phyloP scores from a whole-genome alignment of 2,888 invertebrate species.

The Oscheius onirici region DNA sequence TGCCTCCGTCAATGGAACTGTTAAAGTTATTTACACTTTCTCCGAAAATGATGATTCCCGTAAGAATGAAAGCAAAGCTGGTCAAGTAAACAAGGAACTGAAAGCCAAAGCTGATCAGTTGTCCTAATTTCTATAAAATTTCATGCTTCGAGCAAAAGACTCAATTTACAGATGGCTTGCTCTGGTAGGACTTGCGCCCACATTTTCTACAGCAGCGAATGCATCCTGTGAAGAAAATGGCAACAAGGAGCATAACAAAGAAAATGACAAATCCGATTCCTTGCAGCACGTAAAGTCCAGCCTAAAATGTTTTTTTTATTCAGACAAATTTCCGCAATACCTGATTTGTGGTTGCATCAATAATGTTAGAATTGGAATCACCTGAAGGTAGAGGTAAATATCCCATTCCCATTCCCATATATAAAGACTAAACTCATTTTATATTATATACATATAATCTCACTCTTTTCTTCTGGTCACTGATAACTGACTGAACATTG shows the following conservation, averaged over 20 bases:
- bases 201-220: slow-evolving; percentile 1
- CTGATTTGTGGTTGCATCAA: neutral
- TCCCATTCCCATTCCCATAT: slow-evolving; percentile 6
- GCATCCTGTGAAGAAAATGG: slow-evolving; percentile 15
- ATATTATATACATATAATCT: neutral
- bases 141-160: neutral
- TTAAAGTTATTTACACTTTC: slow-evolving; percentile 1
- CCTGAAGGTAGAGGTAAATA: neutral
- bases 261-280: neutral
- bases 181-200: neutral
- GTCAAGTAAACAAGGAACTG: neutral
- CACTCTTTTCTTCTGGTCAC: neutral
- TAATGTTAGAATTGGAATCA: neutral
- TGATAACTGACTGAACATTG: neutral
- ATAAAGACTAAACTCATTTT: neutral
- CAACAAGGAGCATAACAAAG: neutral
- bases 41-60: slow-evolving; percentile 11
- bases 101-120: neutral
- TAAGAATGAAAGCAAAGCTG: slow-evolving; percentile 7
- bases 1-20: neutral
- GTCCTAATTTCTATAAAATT: neutral
- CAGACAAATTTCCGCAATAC: neutral
- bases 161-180: neutral
- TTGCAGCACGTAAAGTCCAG: slow-evolving; percentile 4
- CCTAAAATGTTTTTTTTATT: neutral